Percentiles rank a stretch among this genome's conserved stretches.
phyloP scores from a whole-genome alignment of 2,797 vertebrate genomes.

The Chaunax sp. region DNA sequence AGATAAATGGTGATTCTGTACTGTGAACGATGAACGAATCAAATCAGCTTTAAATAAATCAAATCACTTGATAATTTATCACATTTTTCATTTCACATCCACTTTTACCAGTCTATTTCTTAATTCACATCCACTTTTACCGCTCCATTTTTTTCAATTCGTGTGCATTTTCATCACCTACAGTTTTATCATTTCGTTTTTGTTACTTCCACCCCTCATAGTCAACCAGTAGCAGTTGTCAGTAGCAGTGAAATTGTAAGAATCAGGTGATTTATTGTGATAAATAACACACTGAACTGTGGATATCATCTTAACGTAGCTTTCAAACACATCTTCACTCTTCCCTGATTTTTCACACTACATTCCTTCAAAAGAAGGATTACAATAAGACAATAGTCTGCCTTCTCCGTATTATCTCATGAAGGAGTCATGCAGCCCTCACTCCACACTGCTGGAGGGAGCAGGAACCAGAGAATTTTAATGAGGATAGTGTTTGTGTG shows the following conservation, averaged over 20 bases:
- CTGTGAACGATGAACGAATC: no score
- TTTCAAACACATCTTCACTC: slow-evolving; percentile 37
- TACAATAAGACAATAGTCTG: slow-evolving; percentile 67
- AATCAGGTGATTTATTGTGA: slow-evolving; percentile 31
- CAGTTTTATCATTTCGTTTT: no score
- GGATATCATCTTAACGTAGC: slow-evolving; percentile 42
- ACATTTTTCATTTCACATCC: no score
- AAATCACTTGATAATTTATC: no score
- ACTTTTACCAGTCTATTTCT: no score
- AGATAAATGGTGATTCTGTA: no score
- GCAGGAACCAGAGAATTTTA: slow-evolving; percentile 60
- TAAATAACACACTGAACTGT: slow-evolving; percentile 36
- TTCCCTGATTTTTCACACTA: slow-evolving; percentile 49
- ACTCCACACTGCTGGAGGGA: slow-evolving; percentile 42
- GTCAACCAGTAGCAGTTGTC: slow-evolving; percentile 27
- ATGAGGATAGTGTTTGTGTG: slow-evolving; percentile 51
- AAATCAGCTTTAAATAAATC: no score
- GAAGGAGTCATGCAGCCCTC: slow-evolving; percentile 53
- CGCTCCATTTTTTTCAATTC: no score
- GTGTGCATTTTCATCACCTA: no score
- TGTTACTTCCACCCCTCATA: no score
- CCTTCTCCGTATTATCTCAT: slow-evolving; percentile 62
- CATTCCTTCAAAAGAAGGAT: slow-evolving; percentile 64
- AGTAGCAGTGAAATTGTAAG: slow-evolving; percentile 31
- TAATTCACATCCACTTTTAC: no score